Evolutionary conservation across 1,140 invertebrate species (phyloP), one percentile per base, ranked within the genome.

Genomic region (Diachasma alloeum): DNA sequence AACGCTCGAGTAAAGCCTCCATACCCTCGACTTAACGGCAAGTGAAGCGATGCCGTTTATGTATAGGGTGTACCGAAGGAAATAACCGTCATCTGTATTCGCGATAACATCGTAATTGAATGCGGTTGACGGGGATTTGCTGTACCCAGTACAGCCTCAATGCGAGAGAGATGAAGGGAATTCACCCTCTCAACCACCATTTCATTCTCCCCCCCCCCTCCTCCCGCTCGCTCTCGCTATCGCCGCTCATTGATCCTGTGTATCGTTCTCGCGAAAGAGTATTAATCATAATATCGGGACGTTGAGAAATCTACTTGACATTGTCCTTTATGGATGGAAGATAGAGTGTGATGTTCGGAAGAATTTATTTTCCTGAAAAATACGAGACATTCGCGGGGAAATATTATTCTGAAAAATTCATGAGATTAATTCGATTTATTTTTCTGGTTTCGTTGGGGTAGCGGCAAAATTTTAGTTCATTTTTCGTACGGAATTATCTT

Each of bases 31-130:
- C 83, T 87, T 88, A 77, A 79, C 80, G 78, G 84, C 82, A 80
- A 85, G 83, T 83, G 84, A 82, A 79, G 83, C 31, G 79, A 72
- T 68, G 37, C 76, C 80, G 84, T 89, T 89, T 36, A 89, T 86
- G 84, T 89, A 87, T 89, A 88, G 88, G 89, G 88, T 90, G 87
- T 90, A 89, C 88, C 87, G 86, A 88, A 90, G 90, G 89, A 91
- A 91, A 90, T 91, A 91, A 90, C 90, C 89, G 90, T 91, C 90
- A 90, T 91, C 89, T 90, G 89, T 91, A 90, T 90, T 88, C 88
- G 87, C 89, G 90, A 90, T 91, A 90, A 90, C 87, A 91, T 91
- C 89, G 89, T 91, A 90, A 91, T 91, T 91, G 89, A 91, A 90
- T 90, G 88, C 86, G 89, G 90, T 89, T 90, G 89, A 91, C 89